These are phyloP conservation scores for Acanthosepion pharaonis DNA, from an alignment of 2,888 invertebrate genomes.

Conservation along the genomic window DNA sequence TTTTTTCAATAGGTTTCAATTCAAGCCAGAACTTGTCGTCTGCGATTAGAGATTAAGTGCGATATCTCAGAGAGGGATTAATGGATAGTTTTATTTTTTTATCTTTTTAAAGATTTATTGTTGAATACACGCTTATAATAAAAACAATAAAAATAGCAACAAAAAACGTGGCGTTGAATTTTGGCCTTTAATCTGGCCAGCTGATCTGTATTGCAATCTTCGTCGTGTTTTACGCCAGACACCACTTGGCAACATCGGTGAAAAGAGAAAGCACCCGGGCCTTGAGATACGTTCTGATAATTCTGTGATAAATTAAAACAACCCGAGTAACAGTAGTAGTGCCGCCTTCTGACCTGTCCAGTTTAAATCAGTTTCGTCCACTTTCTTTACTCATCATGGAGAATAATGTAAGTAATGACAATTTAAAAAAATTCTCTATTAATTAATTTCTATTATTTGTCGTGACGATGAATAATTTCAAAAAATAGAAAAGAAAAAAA, in stretches of 20 bases:
- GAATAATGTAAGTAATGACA: too few species aligned
- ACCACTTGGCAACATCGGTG: not conserved
- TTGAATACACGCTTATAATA: too few species aligned
- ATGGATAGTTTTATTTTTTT: not conserved
- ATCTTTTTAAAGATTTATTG: not conserved
- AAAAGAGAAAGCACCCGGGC: not conserved
- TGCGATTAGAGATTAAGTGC: not conserved
- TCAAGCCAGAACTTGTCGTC: not conserved
- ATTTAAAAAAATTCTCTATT: too few species aligned
- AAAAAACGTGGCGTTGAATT: too few species aligned
- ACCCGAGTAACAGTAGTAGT: not conserved
- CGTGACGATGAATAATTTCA: too few species aligned
- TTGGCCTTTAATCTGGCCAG: not conserved
- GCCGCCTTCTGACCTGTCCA: not conserved
- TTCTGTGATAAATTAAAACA: not conserved
- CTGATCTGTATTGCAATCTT: not conserved
- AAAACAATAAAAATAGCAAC: too few species aligned
- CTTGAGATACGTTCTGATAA: not conserved
- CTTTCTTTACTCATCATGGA: too few species aligned
- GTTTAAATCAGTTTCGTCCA: not conserved
- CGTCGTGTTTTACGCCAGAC: not conserved
- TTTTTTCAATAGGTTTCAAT: not conserved
- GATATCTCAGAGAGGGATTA: not conserved
- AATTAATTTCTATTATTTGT: too few species aligned
- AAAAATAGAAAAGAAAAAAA: too few species aligned